Conservation (phyloP, 2,888 invertebrate species). For the Tillus elongatus region DNA sequence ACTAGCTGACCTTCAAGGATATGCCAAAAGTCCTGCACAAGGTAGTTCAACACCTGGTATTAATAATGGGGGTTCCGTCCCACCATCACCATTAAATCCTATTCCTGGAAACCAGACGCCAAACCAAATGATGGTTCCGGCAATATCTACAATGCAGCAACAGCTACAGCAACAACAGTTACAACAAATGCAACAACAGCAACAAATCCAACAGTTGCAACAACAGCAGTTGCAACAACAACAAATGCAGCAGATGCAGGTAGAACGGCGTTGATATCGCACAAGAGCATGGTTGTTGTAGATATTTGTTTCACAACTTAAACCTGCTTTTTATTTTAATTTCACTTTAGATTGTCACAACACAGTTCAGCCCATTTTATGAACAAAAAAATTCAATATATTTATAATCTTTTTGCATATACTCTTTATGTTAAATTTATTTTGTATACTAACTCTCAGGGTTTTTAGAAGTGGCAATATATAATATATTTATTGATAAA, state of each 20-base stretch:
- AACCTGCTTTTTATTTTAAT: too few relatives aligned
- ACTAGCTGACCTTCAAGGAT: slow-evolving; percentile 65
- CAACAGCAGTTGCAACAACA: slow-evolving; percentile 48
- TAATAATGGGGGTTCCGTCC: slow-evolving; percentile 34
- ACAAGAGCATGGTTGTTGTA: slow-evolving; percentile 29
- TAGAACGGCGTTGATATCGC: slow-evolving; percentile 44
- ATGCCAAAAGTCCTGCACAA: slow-evolving; percentile 49
- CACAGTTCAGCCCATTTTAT: slow-evolving; percentile 14
- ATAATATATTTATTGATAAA: slow-evolving; percentile 25
- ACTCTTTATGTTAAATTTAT: too few relatives aligned
- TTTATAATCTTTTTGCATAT: too few relatives aligned
- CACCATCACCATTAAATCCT: slow-evolving; percentile 33
- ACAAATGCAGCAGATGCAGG: slow-evolving; percentile 55
- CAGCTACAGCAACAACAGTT: slow-evolving; percentile 43
- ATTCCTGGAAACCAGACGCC: slow-evolving; percentile 37
- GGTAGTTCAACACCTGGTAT: slow-evolving; percentile 39
- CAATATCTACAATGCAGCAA: slow-evolving; percentile 41
- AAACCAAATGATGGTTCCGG: slow-evolving; percentile 46
- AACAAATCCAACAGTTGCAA: slow-evolving; percentile 44
- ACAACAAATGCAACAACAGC: slow-evolving; percentile 50
- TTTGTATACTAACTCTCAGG: slow-evolving; percentile 37
- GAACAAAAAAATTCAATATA: too few relatives aligned
- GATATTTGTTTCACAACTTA: slow-evolving; percentile 24
- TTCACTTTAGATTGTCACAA: too few relatives aligned
- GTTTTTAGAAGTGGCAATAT: slow-evolving; percentile 34